Conservation (phyloP, 2,113 vertebrate genomes). For the Dipodomys spectabilis region DNA sequence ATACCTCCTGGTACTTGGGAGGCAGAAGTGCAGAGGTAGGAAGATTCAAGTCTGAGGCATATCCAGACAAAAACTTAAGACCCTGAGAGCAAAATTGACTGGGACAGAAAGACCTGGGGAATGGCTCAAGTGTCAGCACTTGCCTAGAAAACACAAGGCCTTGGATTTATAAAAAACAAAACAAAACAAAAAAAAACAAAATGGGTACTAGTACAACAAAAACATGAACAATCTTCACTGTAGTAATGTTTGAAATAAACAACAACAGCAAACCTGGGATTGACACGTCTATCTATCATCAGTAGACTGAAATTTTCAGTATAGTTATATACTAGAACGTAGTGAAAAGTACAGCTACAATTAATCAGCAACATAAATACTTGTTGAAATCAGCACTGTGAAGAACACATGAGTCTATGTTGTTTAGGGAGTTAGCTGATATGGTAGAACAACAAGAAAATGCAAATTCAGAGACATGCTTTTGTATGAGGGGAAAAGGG, state of each 20-base stretch:
- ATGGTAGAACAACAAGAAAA: background rate
- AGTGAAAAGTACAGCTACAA: background rate
- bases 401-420: slow-evolving; percentile 40
- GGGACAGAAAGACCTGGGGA: no score
- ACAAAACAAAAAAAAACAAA: no score
- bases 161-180: no score
- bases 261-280: slow-evolving; percentile 43
- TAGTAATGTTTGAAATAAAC: background rate
- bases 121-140: no score
- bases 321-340: slow-evolving; percentile 5
- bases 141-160: no score
- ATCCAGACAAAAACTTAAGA: no score
- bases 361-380: background rate
- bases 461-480: background rate
- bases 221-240: background rate
- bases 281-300: background rate
- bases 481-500: background rate
- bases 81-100: no score
- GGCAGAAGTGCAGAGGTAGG: no score
- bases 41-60: no score
- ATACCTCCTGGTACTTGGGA: no score
- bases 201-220: background rate
- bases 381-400: slow-evolving; percentile 35
- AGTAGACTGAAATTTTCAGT: background rate
- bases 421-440: background rate